Conservation (phyloP, 1,140 invertebrate genomes). For the Neodiprion virginianus region DNA sequence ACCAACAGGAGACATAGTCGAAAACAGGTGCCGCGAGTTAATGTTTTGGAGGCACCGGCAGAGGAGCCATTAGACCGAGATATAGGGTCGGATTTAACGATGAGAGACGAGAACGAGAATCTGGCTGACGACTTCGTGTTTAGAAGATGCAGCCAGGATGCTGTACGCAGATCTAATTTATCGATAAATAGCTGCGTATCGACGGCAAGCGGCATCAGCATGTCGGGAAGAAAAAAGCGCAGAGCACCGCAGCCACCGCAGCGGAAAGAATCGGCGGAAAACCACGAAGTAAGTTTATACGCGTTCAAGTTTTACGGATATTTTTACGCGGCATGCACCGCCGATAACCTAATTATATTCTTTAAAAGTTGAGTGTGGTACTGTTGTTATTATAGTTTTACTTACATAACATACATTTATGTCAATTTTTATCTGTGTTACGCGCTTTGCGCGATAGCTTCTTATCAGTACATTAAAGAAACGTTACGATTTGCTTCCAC, state of each 20-base stretch:
- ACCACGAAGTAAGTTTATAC: slow-evolving; percentile 32
- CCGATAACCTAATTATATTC: background rate
- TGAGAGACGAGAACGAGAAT: slow-evolving; percentile 53
- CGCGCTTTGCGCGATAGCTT: too few species aligned
- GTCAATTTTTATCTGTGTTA: too few species aligned
- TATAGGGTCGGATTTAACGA: slow-evolving; percentile 24
- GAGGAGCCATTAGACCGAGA: slow-evolving; percentile 24
- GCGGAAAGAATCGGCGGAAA: slow-evolving; percentile 37
- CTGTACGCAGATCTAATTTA: slow-evolving; percentile 53
- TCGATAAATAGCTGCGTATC: slow-evolving; percentile 57
- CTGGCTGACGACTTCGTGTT: slow-evolving; percentile 50
- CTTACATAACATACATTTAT: too few species aligned
- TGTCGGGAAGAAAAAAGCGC: slow-evolving; percentile 52
- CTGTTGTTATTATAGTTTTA: too few species aligned
- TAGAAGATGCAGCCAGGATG: slow-evolving; percentile 51
- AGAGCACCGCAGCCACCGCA: slow-evolving; percentile 51
- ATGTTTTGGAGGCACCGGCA: slow-evolving; percentile 29
- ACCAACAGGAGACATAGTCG: slow-evolving; percentile 37
- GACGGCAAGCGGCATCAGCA: slow-evolving; percentile 47
- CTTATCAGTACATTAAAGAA: too few species aligned
- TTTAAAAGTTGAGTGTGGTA: background rate
- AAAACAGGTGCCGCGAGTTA: slow-evolving; percentile 47
- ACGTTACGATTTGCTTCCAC: too few species aligned
- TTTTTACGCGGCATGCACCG: background rate
- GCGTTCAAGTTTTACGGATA: background rate